These are phyloP conservation scores for Phyllotreta striolata DNA, from an alignment of 2,888 invertebrate species.

Conservation along the genomic window DNA sequence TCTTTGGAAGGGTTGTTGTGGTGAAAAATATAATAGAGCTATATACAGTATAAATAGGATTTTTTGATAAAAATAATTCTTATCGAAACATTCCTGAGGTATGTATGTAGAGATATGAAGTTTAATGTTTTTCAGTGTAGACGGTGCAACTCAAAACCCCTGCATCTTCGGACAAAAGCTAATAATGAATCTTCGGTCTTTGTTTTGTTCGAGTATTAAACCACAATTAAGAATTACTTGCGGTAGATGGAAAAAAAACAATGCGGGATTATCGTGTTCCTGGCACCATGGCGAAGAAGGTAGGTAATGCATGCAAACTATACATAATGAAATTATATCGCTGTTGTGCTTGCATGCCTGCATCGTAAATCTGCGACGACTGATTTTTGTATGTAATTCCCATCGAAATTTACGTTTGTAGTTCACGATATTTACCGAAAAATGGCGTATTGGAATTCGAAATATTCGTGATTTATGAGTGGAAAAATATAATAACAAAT, in stretches of 20 bases:
- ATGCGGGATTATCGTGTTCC: constrained; percentile 11
- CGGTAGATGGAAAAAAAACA: constrained; percentile 20
- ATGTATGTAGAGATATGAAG: neutral
- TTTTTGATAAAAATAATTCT: no score
- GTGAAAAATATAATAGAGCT: no score
- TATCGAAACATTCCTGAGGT: neutral
- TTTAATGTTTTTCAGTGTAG: constrained; percentile 13
- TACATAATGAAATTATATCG: constrained; percentile 7
- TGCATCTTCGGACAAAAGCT: constrained; percentile 31
- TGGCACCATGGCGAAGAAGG: neutral
- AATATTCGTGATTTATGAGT: no score
- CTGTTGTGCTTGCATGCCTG: neutral
- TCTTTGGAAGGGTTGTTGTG: no score
- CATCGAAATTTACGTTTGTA: no score
- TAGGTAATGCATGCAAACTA: constrained; percentile 8
- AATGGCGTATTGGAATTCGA: no score
- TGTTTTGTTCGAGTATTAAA: constrained; percentile 32
- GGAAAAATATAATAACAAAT: no score
- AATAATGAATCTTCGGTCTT: constrained; percentile 32
- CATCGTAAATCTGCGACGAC: no score
- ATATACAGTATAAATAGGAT: no score
- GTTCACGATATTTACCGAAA: no score
- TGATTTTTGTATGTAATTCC: no score
- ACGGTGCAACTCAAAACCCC: constrained; percentile 24
- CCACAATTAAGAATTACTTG: constrained; percentile 34